A percentile compares a stretch with the other conserved stretches of the same genome.
Conservation (phyloP, 2,888 invertebrate genomes). For the Entomobrya multifasciata region DNA sequence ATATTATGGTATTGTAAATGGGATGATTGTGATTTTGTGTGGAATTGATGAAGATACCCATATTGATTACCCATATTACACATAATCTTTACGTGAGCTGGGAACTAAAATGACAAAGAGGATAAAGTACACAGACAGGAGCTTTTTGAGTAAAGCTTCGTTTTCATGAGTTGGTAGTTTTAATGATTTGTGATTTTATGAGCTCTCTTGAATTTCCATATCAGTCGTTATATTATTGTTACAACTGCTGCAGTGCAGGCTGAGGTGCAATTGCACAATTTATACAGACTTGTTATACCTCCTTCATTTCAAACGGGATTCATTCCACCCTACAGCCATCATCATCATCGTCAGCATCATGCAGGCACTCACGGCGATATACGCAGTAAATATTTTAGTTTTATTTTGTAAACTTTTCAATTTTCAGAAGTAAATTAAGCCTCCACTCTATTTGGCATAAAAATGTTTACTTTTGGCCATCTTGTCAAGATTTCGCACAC, state of each 20-base stretch:
- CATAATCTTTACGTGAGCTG: slow-evolving; percentile 17
- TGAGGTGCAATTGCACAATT: slow-evolving; percentile 37
- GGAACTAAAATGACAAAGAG: neutral
- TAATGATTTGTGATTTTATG: neutral
- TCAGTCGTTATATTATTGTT: neutral
- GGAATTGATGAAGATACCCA: neutral
- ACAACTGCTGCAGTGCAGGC: neutral
- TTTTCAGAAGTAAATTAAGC: neutral
- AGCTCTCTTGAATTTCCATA: neutral
- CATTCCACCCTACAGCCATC: neutral
- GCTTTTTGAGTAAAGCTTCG: neutral
- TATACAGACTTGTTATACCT: neutral
- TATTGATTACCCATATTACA: neutral
- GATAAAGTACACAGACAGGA: slow-evolving; percentile 23
- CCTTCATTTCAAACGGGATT: neutral
- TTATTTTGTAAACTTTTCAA: neutral
- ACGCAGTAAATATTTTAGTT: neutral
- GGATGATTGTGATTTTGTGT: neutral
- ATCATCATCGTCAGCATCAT: neutral
- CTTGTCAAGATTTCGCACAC: too few relatives aligned
- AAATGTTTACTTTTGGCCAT: neutral
- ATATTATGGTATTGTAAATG: neutral
- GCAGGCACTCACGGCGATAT: neutral
- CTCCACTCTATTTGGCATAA: neutral
- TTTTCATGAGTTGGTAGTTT: too few relatives aligned